Base-by-base conservation (phyloP, 2,888 invertebrate genomes). In the Microplitis deprimator region DNA sequence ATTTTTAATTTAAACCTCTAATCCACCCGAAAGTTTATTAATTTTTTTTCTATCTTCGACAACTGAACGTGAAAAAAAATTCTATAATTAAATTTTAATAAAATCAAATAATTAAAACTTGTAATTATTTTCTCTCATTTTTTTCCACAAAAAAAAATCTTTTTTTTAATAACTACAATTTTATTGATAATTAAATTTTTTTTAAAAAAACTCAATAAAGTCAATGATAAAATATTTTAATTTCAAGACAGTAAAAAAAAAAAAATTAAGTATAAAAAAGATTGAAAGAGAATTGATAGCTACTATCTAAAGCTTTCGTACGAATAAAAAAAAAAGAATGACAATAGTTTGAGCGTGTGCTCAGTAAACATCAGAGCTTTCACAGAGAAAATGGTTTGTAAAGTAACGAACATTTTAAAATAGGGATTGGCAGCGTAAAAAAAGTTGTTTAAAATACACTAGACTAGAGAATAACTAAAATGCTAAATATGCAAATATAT, bases 171-270 rank as follows among this genome's bases (percentile, higher is more conserved):
- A 29, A 29, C 29, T 3, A 29, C 29, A 29, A 29, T 29, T 29
- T 29, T 29, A 29, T 29, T n/a, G 39, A 67, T n/a, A 67, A 50
- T 17, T 29, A 29, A 69, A 7, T 69, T 69, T 6, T 60, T 8
- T 13, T 20, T 29, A 6, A 62, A 72, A 68, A 13, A n/a, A 10
- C 61, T 39, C 1, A 17, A 50, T n/a, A 61, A 20, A 20, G 50
- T 68, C 62, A 71, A 40, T 29, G 41, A 64, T 72, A 72, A 50
- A 72, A 79, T 68, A 75, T 38, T 50, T 67, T 59, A 65, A 8
- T 50, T 29, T 60, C 65, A 75, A 29, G 10, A 70, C 40, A 50
- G 20, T 20, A 20, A 72, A 77, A 75, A 68, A 41, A 64, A 59
- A 40, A 76, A 62, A 16, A 39, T 40, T 20, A 73, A 29, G 65